Evolutionary conservation across 2,113 vertebrate species (phyloP).

Genomic region (Clarias macrocephalus): DNA sequence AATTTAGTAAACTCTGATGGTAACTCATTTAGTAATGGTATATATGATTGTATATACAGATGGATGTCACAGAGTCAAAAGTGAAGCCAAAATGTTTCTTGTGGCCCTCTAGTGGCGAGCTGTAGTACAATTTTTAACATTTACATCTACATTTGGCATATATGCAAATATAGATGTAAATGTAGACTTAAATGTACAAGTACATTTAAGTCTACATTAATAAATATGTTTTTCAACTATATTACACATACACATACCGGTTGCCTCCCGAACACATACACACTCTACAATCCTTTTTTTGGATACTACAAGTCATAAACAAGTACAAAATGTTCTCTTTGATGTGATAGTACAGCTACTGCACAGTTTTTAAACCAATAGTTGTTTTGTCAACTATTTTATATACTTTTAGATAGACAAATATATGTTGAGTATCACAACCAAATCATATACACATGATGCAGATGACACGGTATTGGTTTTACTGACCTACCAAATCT

Average conservation of each 20-base stretch:
- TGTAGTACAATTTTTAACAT: not conserved
- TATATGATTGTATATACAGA: too few species aligned
- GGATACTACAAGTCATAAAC: too few species aligned
- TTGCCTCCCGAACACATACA: not conserved
- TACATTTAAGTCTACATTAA: too few species aligned
- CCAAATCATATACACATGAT: too few species aligned
- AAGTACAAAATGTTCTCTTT: not conserved
- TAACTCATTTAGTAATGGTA: too few species aligned
- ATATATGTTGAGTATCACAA: not conserved
- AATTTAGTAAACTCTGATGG: not conserved
- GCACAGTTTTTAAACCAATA: too few species aligned
- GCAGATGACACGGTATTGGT: not conserved
- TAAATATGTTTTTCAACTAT: too few species aligned
- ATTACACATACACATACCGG: too few species aligned
- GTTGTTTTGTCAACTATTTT: not conserved
- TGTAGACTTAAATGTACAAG: too few species aligned
- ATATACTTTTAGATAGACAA: not conserved
- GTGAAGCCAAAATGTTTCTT: not conserved
- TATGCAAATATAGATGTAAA: too few species aligned
- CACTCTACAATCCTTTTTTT: too few species aligned
- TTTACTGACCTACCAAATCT: not conserved
- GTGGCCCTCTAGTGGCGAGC: not conserved
- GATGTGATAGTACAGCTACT: not conserved
- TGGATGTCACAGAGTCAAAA: not conserved
- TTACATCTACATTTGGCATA: too few species aligned